phyloP scores from a whole-genome alignment of 2,888 invertebrate genomes.

The Lathronympha strigana region DNA sequence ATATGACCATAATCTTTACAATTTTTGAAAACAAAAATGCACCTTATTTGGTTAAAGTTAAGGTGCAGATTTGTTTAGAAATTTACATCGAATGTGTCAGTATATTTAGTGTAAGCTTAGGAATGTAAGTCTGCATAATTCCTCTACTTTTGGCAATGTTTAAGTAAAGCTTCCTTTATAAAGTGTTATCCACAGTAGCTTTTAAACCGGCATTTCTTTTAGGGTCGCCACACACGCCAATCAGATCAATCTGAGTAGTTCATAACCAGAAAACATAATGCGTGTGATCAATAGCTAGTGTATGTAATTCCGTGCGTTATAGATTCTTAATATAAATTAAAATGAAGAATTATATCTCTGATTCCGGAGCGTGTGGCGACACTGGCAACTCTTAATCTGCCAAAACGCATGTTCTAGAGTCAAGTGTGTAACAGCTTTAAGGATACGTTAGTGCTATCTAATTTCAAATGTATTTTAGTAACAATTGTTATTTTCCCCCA shows the following conservation, averaged over 20 bases:
- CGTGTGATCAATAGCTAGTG: no score
- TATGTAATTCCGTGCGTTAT: no score
- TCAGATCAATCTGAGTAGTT: no score
- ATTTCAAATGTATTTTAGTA: slow-evolving; percentile 13
- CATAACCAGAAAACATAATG: no score
- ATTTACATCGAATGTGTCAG: slow-evolving; percentile 16
- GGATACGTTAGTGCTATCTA: slow-evolving; percentile 32
- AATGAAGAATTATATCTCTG: no score
- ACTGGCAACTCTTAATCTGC: no score
- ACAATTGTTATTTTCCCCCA: neutral
- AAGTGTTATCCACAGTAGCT: neutral
- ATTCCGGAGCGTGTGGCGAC: no score
- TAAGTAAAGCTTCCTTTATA: slow-evolving; percentile 36
- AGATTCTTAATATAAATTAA: no score
- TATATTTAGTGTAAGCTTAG: slow-evolving; percentile 55
- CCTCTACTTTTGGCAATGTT: slow-evolving; percentile 71
- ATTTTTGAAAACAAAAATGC: slow-evolving; percentile 15
- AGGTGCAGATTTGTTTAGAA: slow-evolving; percentile 12
- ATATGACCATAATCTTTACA: slow-evolving; percentile 6
- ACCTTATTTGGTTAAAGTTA: neutral
- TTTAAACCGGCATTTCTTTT: neutral
- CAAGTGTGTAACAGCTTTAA: slow-evolving; percentile 2
- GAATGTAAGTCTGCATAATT: slow-evolving; percentile 69
- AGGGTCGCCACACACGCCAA: no score
- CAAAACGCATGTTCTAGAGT: neutral